These are phyloP conservation scores for Microhierax caerulescens DNA, from an alignment of 2,797 vertebrate species.

Conservation along the genomic window DNA sequence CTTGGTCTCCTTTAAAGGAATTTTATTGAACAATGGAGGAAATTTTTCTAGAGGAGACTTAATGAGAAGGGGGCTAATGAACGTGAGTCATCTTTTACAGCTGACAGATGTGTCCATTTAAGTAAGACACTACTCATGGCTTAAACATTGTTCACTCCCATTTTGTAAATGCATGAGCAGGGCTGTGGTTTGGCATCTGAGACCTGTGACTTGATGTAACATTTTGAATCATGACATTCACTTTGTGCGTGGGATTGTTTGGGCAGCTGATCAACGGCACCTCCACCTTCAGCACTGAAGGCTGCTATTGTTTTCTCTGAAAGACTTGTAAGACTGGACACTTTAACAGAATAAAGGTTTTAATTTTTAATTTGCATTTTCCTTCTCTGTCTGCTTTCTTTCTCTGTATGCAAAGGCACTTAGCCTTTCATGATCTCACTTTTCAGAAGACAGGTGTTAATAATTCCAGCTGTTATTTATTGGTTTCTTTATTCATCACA, in stretches of 20 bases:
- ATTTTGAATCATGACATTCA: neutral
- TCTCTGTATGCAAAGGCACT: neutral
- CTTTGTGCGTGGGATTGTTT: neutral
- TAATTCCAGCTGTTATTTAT: neutral
- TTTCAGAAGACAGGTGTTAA: neutral
- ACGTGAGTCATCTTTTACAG: slow-evolving; percentile 14
- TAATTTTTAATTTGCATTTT: slow-evolving; percentile 33
- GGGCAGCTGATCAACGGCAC: slow-evolving; percentile 31
- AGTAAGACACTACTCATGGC: slow-evolving; percentile 6
- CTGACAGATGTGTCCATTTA: neutral
- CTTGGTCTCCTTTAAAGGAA: neutral
- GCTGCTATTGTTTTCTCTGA: slow-evolving; percentile 14
- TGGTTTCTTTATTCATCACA: neutral
- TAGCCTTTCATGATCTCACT: neutral
- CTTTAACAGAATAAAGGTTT: slow-evolving; percentile 48
- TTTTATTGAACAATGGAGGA: neutral
- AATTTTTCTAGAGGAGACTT: neutral
- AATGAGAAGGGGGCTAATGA: slow-evolving; percentile 20
- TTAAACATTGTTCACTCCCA: slow-evolving; percentile 1
- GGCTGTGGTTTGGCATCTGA: slow-evolving; percentile 13
- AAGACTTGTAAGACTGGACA: slow-evolving; percentile 37
- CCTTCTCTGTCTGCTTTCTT: neutral
- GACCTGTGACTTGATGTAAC: neutral
- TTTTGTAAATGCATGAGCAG: neutral
- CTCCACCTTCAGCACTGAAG: neutral